Evolutionary conservation across 1,140 invertebrate species (phyloP), one percentile per base, ranked within the genome.

Genomic region (Vollenhovia emeryi): DNA sequence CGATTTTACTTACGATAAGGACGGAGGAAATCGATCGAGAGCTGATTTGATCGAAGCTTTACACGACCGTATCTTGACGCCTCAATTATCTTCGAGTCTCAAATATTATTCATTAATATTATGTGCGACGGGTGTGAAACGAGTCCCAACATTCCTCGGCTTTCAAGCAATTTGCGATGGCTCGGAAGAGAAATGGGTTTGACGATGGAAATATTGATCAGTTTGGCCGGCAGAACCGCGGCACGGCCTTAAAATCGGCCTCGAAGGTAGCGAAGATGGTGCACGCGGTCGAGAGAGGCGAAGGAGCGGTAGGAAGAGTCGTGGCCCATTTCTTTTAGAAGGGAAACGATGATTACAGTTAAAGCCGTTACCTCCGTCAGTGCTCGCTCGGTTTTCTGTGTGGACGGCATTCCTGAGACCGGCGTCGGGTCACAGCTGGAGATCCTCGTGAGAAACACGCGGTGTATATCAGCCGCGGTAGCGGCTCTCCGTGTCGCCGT

Each of bases 321-420:
- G 74, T 90, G 90, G 84, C 90, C 88, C 86, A 91, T 92, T 92
- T 91, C 88, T 91, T 86, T 91, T 92, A 91, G 92, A 91, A 93
- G 92, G 91, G 90, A 91, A 91, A 90, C 87, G 91, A 78, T 86
- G 88, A 88, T 91, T 92, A 93, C 92, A 92, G 92, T 93, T 93
- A 92, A 36, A 90, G 76, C 88, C 89, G 75, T 74, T 62, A 82
- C 73, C 68, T 83, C 83, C 87, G 57, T 74, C 80, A 30, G 30
- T 15, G 57, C 24, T 62, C 50, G 87, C 73, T 90, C 85, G 80
- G 84, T 90, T 88, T 90, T 87, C 88, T 90, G 87, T 89, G 87
- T 79, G 82, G 78, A 78, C 85, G 43, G 75, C 89, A 91, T 91
- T 89, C 89, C 78, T 85, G 60, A n/a, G n/a, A 55, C 62, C 48